phyloP scores from a whole-genome alignment of 92 coral and sea anemone genomes.

The Plumapathes pennacea region DNA sequence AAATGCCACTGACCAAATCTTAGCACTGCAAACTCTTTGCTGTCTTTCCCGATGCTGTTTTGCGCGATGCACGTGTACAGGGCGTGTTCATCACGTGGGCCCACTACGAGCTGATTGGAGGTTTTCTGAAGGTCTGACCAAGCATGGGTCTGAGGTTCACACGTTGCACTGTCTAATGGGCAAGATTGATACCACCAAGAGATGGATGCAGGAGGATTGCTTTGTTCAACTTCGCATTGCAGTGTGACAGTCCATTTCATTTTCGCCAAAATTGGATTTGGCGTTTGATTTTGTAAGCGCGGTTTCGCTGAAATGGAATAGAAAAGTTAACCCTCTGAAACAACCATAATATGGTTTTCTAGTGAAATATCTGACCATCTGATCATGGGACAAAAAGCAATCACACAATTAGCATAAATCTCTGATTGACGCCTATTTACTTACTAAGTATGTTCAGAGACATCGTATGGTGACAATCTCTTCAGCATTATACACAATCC shows the following conservation, averaged over 20 bases:
- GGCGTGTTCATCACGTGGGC: slow-evolving; percentile 18
- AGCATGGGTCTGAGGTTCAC: slow-evolving; percentile 24
- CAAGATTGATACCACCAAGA: slow-evolving; percentile 63
- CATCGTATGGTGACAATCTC: too few species aligned
- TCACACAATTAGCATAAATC: too few species aligned
- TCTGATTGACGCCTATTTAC: neutral
- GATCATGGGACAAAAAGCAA: too few species aligned
- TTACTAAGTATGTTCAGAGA: slow-evolving; percentile 26
- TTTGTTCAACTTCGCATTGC: slow-evolving; percentile 30
- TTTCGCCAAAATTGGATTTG: too few species aligned
- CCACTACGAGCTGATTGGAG: slow-evolving; percentile 3
- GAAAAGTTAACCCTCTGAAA: too few species aligned
- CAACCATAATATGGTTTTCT: too few species aligned
- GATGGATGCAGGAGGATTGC: slow-evolving; percentile 49
- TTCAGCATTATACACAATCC: too few species aligned
- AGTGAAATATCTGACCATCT: too few species aligned
- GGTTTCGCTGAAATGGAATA: too few species aligned
- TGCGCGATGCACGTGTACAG: slow-evolving; percentile 64
- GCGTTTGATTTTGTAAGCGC: too few species aligned
- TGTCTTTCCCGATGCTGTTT: slow-evolving; percentile 51
- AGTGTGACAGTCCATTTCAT: too few species aligned
- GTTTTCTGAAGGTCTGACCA: too few species aligned
- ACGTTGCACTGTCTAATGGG: slow-evolving; percentile 7
- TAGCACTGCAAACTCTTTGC: slow-evolving; percentile 38
- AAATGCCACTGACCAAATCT: slow-evolving; percentile 14